Percentiles rank a stretch among this genome's conserved stretches.
Conservation (phyloP, 2,113 vertebrate genomes). For the Cyanoderma ruficeps region DNA sequence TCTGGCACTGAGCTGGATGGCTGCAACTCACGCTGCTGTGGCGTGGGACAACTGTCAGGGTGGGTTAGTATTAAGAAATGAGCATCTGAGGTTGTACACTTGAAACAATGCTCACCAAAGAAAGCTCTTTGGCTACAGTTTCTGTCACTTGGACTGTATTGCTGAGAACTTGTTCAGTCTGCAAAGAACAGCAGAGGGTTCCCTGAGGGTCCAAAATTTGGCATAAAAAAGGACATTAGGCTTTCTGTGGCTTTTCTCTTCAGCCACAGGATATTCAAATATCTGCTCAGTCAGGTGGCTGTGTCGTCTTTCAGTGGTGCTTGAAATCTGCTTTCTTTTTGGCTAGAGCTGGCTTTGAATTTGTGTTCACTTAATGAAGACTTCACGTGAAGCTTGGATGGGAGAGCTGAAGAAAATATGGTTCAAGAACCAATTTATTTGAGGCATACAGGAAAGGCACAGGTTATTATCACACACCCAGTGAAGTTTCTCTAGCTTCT, state of each 20-base stretch:
- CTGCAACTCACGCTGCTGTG: neutral
- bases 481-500: neutral
- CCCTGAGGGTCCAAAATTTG: neutral
- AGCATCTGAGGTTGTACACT: accelerated
- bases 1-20: neutral
- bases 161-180: neutral
- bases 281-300: neutral
- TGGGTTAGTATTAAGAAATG: neutral
- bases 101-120: neutral
- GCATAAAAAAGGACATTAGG: neutral
- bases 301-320: neutral
- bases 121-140: neutral
- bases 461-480: neutral
- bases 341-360: neutral
- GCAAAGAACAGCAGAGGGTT: neutral
- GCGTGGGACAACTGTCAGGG: neutral
- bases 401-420: neutral
- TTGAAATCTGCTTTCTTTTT: neutral
- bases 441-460: neutral
- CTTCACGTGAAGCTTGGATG: neutral
- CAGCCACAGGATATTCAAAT: neutral
- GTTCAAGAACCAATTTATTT: neutral
- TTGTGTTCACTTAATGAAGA: neutral
- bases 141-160: neutral
- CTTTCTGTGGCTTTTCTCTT: neutral